phyloP scores from a whole-genome alignment of 2,888 invertebrate genomes.

The Cosmia trapezina region DNA sequence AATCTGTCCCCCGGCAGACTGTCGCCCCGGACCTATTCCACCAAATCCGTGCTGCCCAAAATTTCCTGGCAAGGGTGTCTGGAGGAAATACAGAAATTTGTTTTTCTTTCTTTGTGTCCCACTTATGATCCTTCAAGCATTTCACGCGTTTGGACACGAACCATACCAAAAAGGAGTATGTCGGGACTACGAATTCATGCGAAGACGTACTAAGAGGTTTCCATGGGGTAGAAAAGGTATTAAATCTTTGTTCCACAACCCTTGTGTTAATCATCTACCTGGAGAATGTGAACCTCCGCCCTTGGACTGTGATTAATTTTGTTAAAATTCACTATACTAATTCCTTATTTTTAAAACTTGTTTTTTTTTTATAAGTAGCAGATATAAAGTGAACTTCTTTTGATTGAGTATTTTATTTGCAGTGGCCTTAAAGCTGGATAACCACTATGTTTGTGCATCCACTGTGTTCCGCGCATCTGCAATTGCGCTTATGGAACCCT shows the following conservation, averaged over 20 bases:
- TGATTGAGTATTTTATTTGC: slow-evolving; percentile 1
- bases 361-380: too few species aligned
- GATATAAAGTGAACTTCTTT: background rate
- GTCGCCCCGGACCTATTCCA: slow-evolving; percentile 73
- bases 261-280: slow-evolving; percentile 91
- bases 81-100: slow-evolving; percentile 78
- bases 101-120: slow-evolving; percentile 78
- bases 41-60: slow-evolving; percentile 79
- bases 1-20: slow-evolving; percentile 73
- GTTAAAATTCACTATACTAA: background rate
- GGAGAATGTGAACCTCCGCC: slow-evolving; percentile 81
- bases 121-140: slow-evolving; percentile 75
- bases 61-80: slow-evolving; percentile 75
- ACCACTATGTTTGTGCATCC: background rate
- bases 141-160: slow-evolving; percentile 68
- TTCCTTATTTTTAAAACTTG: too few species aligned
- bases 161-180: slow-evolving; percentile 73
- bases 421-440: background rate
- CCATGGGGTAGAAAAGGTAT: slow-evolving; percentile 97
- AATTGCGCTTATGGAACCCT: background rate
- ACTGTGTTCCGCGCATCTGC: background rate
- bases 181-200: slow-evolving; percentile 93
- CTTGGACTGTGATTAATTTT: slow-evolving; percentile 77
- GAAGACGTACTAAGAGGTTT: slow-evolving; percentile 94
- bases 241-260: slow-evolving; percentile 96